These are phyloP conservation scores for Holacanthus passer DNA, from an alignment of 2,113 vertebrate species.

Conservation along the genomic window DNA sequence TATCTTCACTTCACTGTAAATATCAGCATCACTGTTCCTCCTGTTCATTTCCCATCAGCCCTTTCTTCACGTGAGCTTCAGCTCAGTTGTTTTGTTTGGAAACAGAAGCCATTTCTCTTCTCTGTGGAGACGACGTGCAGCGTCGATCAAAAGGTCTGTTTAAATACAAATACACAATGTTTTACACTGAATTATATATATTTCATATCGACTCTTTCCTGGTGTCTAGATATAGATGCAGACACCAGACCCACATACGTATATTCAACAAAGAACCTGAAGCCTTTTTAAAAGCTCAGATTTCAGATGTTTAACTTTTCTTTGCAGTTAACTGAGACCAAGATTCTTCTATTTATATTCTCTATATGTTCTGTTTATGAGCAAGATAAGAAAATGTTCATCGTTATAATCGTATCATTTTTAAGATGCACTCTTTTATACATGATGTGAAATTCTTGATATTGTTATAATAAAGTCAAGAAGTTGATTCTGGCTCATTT, in stretches of 20 bases:
- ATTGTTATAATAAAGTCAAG: conserved; percentile 42
- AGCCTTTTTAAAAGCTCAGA: not conserved
- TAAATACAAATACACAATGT: not conserved
- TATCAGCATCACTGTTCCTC: not conserved
- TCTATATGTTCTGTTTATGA: not conserved
- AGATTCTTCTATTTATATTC: conserved; percentile 23
- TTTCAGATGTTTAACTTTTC: not conserved
- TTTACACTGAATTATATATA: conserved; percentile 11
- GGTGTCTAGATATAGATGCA: not conserved
- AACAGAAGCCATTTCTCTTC: conserved; percentile 46
- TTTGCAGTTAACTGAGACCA: conserved; percentile 14
- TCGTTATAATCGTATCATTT: conserved; percentile 9
- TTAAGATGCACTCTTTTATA: conserved; percentile 60
- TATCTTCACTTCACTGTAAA: not conserved
- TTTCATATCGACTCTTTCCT: not conserved
- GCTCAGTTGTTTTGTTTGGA: not conserved
- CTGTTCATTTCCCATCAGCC: conserved; percentile 1
- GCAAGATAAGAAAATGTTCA: not conserved
- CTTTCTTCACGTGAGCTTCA: not conserved
- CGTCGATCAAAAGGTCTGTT: conserved; percentile 28
- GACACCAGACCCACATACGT: not conserved
- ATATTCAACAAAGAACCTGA: not conserved
- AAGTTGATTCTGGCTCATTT: not conserved
- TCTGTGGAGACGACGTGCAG: conserved; percentile 28
- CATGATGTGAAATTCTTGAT: conserved; percentile 21